These are phyloP conservation scores for Muntiacus muntjak DNA, from an alignment of 2,113 vertebrate species.

Conservation along the genomic window DNA sequence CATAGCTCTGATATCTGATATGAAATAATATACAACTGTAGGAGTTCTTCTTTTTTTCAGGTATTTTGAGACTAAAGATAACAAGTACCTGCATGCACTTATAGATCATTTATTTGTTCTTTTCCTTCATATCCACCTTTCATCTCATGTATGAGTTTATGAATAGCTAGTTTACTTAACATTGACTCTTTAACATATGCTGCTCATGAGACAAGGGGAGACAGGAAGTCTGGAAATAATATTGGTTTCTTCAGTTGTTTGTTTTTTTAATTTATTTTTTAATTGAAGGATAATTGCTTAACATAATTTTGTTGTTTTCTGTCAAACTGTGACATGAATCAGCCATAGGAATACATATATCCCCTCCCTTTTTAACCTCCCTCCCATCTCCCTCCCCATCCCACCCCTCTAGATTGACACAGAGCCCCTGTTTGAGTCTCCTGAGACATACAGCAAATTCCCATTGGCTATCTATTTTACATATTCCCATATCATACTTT, in stretches of 20 bases:
- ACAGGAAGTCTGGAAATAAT: not conserved
- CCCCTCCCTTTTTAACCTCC: not conserved
- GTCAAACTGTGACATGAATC: not conserved
- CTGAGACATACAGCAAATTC: not conserved
- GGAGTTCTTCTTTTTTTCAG: not conserved
- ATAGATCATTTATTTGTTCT: not conserved
- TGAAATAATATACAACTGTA: not conserved
- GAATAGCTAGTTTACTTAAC: not conserved
- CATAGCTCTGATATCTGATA: not conserved
- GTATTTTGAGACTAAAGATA: not conserved
- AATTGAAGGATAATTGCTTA: not conserved
- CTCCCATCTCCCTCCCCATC: not conserved
- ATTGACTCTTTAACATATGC: not conserved
- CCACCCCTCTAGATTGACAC: not conserved
- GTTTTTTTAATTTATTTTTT: not conserved
- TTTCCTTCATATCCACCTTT: not conserved
- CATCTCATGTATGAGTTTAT: not conserved
- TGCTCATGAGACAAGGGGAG: not conserved
- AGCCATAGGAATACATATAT: not conserved
- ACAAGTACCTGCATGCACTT: not conserved
- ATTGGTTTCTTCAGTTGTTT: not conserved
- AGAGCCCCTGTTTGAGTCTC: not conserved
- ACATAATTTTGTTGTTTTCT: not conserved
- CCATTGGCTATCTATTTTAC: not conserved
- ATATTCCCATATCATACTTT: not conserved